phyloP scores from a whole-genome alignment of 2,888 invertebrate genomes.

The Terebella lapidaria region DNA sequence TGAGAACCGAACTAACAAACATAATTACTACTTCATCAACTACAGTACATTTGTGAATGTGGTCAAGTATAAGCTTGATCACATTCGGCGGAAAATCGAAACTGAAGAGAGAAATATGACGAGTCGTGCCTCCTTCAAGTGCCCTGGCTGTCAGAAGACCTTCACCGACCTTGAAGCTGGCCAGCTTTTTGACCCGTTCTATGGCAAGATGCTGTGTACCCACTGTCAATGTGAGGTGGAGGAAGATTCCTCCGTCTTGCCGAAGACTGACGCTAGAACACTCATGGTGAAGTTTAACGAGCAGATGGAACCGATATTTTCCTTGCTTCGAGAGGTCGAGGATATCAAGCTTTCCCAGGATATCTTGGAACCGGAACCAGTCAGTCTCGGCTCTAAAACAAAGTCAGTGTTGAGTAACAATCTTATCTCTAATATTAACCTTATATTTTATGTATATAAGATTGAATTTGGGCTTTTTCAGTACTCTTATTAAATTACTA shows the following conservation, averaged over 20 bases:
- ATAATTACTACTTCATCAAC: slow-evolving; percentile 95
- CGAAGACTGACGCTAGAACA: slow-evolving; percentile 82
- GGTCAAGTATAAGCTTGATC: slow-evolving; percentile 92
- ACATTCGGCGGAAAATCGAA: slow-evolving; percentile 92
- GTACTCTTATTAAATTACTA: too few relatives aligned
- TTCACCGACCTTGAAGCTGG: slow-evolving; percentile 87
- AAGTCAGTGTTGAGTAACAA: background rate
- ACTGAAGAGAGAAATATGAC: slow-evolving; percentile 92
- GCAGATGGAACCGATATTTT: slow-evolving; percentile 85
- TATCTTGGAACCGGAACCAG: slow-evolving; percentile 80
- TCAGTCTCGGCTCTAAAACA: slow-evolving; percentile 28
- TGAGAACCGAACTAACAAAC: slow-evolving; percentile 91
- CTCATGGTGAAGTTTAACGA: slow-evolving; percentile 83
- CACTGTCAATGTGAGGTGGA: slow-evolving; percentile 63
- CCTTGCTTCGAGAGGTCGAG: slow-evolving; percentile 76
- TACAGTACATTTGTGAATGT: slow-evolving; percentile 94
- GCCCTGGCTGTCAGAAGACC: slow-evolving; percentile 83
- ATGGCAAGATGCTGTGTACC: slow-evolving; percentile 7
- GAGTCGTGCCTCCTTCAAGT: slow-evolving; percentile 90
- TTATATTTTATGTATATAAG: too few relatives aligned
- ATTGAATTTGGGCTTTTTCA: too few relatives aligned
- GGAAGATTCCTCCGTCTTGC: slow-evolving; percentile 66
- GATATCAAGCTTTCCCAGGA: slow-evolving; percentile 88
- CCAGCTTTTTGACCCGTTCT: slow-evolving; percentile 21
- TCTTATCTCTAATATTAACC: too few relatives aligned